Evolutionary conservation across 2,113 vertebrate genomes (phyloP), one percentile per base, ranked within the genome.

Genomic region (Lophotis ruficrista): DNA sequence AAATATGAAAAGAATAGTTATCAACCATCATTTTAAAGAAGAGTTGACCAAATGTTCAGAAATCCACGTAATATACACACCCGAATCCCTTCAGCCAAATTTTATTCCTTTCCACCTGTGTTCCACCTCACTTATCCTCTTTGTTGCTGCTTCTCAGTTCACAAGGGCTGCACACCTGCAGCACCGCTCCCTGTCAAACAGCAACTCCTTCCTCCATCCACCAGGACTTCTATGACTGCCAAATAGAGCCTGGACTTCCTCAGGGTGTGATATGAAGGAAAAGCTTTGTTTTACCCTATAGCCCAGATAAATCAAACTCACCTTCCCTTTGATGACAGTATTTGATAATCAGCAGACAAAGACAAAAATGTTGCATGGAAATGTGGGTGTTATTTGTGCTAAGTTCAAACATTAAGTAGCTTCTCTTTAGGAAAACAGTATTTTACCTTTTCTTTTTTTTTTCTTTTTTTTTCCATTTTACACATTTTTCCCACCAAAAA

Each of bases 41-140:
- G 3, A 2, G 9, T 31, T 80, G 62, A 57, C 13, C 19, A 73
- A 80, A 25, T 35, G 11, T 30, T 62, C 22, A 58, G 27, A 76
- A 60, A 70, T 27, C 20, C 45, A 53, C 2, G 1, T 23, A 70
- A 75, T 9, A n/a, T 3, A 53, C 6, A n/a, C 1, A 2, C n/a
- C 20, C 66, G 48, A 62, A 90, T 69, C 7, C 8, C 8, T 65
- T 78, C 23, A 38, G 38, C 27, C 53, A 62, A 66, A 37, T 60
- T 90, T 68, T 51, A 35, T 24, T 79, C 35, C 27, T 38, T 89
- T 43, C 24, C 5, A 14, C 30, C 38, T 38, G 31, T 50, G 24
- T 37, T 82, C 45, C 22, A 16, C 31, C 83, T 69, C 54, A 22
- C 11, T 10, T 45, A 0, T 22, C 30, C 75, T 53, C 43, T 82